A percentile compares a stretch with the other conserved stretches of the same genome.
Conservation (phyloP, 2,113 vertebrate species). For the Agelaius tricolor region DNA sequence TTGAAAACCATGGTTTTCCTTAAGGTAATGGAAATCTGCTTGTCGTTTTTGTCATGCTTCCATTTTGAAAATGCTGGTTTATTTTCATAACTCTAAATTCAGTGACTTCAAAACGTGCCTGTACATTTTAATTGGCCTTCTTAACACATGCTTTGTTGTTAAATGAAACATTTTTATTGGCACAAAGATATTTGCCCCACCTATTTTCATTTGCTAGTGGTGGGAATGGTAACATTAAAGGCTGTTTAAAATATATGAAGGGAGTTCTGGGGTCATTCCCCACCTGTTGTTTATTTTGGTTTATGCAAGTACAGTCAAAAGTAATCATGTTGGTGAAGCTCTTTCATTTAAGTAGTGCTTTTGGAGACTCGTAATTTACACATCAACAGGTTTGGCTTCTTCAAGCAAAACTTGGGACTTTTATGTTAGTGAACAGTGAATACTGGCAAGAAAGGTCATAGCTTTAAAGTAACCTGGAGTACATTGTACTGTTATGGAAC, state of each 20-base stretch:
- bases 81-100: not conserved
- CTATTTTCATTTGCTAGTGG: slow-evolving; percentile 46
- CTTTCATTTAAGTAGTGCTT: not conserved
- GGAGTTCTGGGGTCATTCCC: slow-evolving; percentile 18
- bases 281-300: slow-evolving; percentile 60
- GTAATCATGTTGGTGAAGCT: not conserved
- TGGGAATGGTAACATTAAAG: slow-evolving; percentile 20
- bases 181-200: slow-evolving; percentile 16
- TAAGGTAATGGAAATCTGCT: not conserved
- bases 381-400: not conserved
- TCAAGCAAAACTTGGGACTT: not conserved
- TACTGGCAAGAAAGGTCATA: not conserved
- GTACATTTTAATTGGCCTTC: not conserved
- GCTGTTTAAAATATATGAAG: slow-evolving; percentile 8
- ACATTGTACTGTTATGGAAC: not conserved
- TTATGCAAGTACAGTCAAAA: slow-evolving; percentile 39
- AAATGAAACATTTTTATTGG: slow-evolving; percentile 62
- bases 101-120: not conserved
- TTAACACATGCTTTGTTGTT: slow-evolving; percentile 27
- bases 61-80: not conserved
- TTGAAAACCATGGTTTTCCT: not conserved
- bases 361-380: not conserved
- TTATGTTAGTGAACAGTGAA: not conserved
- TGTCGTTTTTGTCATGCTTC: not conserved
- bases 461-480: not conserved